Evolutionary conservation across 1,140 invertebrate genomes (phyloP).

Genomic region (Phymastichus coffea): DNA sequence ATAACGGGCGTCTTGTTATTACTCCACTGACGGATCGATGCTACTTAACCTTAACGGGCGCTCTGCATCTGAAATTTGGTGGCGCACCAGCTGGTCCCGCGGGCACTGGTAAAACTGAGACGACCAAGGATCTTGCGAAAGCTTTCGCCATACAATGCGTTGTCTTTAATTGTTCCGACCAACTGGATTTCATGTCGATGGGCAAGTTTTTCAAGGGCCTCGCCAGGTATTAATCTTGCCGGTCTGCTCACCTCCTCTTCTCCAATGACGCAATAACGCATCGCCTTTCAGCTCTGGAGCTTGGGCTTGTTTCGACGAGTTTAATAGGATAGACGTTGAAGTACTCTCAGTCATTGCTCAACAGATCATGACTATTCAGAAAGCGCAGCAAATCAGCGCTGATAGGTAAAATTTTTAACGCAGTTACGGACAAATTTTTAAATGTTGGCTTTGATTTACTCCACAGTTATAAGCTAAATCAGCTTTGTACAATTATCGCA

Average conservation of each 20-base stretch:
- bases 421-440: too few relatives aligned
- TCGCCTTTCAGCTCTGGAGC: constrained; percentile 72
- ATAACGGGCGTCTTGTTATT: constrained; percentile 72
- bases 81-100: constrained; percentile 74
- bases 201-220: constrained; percentile 67
- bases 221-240: constrained; percentile 56
- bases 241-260: too few relatives aligned
- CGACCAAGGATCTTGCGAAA: constrained; percentile 74
- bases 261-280: too few relatives aligned
- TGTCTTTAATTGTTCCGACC: constrained; percentile 78
- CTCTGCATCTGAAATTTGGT: constrained; percentile 70
- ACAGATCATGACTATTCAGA: constrained; percentile 67
- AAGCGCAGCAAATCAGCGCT: constrained; percentile 53
- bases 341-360: constrained; percentile 64
- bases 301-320: constrained; percentile 79
- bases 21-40: constrained; percentile 78
- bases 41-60: constrained; percentile 69
- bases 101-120: constrained; percentile 76
- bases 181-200: constrained; percentile 71
- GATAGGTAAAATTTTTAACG: constrained; percentile 30
- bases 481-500: too few relatives aligned
- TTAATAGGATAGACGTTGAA: constrained; percentile 74
- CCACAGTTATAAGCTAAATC: too few relatives aligned
- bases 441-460: too few relatives aligned
- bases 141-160: constrained; percentile 75